phyloP scores from a whole-genome alignment of 2,888 invertebrate species.

The Loripinus fragilis region DNA sequence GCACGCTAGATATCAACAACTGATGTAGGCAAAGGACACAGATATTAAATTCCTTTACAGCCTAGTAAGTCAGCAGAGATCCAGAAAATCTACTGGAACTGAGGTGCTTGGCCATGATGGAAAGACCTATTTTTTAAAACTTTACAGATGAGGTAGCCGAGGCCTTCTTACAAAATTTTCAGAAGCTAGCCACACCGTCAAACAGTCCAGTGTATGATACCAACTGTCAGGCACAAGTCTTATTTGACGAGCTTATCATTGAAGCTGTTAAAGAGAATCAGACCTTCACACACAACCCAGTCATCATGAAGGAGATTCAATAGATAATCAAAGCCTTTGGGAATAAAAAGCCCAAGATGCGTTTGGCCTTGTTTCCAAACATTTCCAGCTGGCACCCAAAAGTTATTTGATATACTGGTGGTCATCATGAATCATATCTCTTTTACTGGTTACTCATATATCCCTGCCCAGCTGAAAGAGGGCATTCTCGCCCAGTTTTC shows the following conservation, averaged over 20 bases:
- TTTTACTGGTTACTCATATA: conserved; percentile 13
- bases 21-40: neutral
- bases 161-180: neutral
- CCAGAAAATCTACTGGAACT: too few species aligned
- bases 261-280: neutral
- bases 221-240: neutral
- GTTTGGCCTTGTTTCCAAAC: neutral
- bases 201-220: neutral
- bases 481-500: conserved; percentile 1
- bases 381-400: neutral
- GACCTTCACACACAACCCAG: too few species aligned
- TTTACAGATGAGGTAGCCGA: neutral
- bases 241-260: neutral
- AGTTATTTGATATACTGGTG: neutral
- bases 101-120: too few species aligned
- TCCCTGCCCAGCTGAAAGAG: conserved; percentile 9
- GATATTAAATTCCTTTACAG: neutral
- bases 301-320: too few species aligned
- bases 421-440: neutral
- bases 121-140: too few species aligned
- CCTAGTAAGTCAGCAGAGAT: neutral
- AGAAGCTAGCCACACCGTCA: neutral
- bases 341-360: too few species aligned
- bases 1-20: neutral
- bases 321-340: too few species aligned